phyloP scores from a whole-genome alignment of 2,113 vertebrate species.

The Rhadina sibilatrix region DNA sequence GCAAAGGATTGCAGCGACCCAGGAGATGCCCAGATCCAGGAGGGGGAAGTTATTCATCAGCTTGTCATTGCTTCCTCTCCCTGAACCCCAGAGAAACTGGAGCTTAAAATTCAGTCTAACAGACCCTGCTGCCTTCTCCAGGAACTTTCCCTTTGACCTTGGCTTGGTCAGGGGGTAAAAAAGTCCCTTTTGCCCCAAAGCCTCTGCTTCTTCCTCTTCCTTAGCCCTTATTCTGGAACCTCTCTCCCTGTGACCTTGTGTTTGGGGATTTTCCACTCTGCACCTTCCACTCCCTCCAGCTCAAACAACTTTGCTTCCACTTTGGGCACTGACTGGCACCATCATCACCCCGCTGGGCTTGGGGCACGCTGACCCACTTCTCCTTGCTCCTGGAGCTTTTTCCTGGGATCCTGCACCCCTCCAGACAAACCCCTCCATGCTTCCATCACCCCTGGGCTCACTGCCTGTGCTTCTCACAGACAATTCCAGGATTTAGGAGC shows the following conservation, averaged over 20 bases:
- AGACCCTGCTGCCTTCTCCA: neutral
- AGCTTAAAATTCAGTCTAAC: neutral
- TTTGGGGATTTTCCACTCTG: conserved; percentile 1
- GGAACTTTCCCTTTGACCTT: neutral
- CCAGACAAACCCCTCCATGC: accelerated
- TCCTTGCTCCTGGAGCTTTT: neutral
- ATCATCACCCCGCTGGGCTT: accelerated
- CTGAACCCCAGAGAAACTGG: neutral
- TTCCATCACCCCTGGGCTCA: accelerated
- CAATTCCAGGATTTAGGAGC: accelerated
- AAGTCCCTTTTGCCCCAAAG: neutral
- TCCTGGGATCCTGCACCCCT: neutral
- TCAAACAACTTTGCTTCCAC: neutral
- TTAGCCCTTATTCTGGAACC: neutral
- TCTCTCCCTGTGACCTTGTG: neutral
- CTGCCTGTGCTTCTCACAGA: accelerated
- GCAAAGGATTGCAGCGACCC: neutral
- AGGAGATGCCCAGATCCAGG: neutral
- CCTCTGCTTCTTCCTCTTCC: neutral
- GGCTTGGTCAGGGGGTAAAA: neutral
- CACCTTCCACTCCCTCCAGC: neutral
- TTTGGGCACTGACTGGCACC: neutral
- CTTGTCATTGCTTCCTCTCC: neutral
- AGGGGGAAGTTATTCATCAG: neutral
- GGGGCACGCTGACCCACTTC: neutral